Conservation (phyloP, 2,113 vertebrate species). For the Hemibagrus wyckioides region DNA sequence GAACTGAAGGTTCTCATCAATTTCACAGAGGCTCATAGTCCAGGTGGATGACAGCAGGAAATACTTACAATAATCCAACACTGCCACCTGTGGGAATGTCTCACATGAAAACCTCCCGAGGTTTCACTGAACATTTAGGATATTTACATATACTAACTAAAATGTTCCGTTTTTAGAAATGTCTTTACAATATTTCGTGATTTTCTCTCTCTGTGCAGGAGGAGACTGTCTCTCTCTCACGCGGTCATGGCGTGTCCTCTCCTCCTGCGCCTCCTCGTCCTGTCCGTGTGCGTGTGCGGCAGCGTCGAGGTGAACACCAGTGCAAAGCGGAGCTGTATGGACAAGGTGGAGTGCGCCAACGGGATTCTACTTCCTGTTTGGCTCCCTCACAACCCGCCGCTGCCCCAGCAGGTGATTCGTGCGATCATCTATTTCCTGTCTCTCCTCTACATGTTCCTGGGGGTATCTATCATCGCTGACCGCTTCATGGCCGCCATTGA, state of each 20-base stretch:
- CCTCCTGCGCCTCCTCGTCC: conserved; percentile 42
- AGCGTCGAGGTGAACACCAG: conserved; percentile 25
- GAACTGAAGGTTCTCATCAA: background rate
- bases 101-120: background rate
- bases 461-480: conserved; percentile 94
- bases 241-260: conserved; percentile 40
- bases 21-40: background rate
- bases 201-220: background rate
- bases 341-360: conserved; percentile 71
- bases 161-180: background rate
- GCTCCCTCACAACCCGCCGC: conserved; percentile 80
- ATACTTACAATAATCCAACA: background rate
- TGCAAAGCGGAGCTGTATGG: conserved; percentile 64
- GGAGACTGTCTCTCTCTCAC: conserved; percentile 18
- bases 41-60: background rate
- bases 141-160: background rate
- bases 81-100: background rate
- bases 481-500: conserved; percentile 98
- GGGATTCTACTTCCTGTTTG: conserved; percentile 90
- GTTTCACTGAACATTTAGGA: background rate
- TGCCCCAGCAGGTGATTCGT: conserved; percentile 81
- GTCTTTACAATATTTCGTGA: background rate
- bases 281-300: conserved; percentile 44
- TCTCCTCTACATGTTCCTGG: conserved; percentile 93
- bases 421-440: conserved; percentile 88